Conservation (phyloP, 1,140 invertebrate genomes). For the Brachionus plicatilis region DNA sequence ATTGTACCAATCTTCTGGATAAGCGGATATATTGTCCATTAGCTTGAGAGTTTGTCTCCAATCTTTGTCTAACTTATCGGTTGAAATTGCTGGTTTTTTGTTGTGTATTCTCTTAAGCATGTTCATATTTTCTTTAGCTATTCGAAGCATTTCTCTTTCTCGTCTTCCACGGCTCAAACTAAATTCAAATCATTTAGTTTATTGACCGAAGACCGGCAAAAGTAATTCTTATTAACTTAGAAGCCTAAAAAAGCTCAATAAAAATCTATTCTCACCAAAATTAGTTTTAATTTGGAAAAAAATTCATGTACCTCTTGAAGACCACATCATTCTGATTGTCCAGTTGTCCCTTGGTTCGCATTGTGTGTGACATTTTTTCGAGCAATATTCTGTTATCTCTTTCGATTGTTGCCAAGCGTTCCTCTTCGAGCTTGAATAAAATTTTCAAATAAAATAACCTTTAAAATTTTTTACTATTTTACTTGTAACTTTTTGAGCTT, state of each 20-base stretch:
- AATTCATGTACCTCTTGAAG: constrained; percentile 48
- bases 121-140: constrained; percentile 50
- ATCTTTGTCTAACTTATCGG: constrained; percentile 47
- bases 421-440: constrained; percentile 50
- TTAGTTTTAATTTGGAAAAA: not conserved
- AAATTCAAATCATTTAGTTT: not conserved
- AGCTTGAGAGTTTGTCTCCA: constrained; percentile 53
- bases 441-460: not conserved
- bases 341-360: constrained; percentile 50
- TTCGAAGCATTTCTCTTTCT: constrained; percentile 49
- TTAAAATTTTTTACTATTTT: not conserved
- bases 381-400: constrained; percentile 53
- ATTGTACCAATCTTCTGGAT: constrained; percentile 54
- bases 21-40: constrained; percentile 54
- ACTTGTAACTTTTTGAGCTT: constrained; percentile 57
- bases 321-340: constrained; percentile 53
- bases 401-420: constrained; percentile 53
- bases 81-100: constrained; percentile 51
- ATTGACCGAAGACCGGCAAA: not conserved
- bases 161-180: constrained; percentile 53
- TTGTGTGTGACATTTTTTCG: constrained; percentile 55
- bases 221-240: not conserved
- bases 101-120: constrained; percentile 50
- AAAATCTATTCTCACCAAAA: not conserved
- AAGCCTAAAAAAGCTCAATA: not conserved